Evolutionary conservation across 2,888 invertebrate species (phyloP), one percentile per base, ranked within the genome.

Genomic region (Volucella bombylans): DNA sequence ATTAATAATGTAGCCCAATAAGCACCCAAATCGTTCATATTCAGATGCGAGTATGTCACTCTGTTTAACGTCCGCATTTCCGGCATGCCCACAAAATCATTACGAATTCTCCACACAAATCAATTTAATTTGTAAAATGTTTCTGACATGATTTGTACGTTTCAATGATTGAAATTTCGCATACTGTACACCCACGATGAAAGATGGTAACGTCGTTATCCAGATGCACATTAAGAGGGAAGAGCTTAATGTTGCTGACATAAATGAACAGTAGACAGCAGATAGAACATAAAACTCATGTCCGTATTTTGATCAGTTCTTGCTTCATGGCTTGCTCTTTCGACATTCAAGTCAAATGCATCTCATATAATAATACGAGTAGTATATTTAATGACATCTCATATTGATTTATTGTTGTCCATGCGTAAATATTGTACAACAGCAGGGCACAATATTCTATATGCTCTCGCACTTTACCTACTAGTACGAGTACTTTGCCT

Each of bases 361-460:
- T 77, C 73, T 52, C 69, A 73, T 78, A 86, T 82, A 76, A 85
- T 85, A 85, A 85, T 23, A n/a, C n/a, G n/a, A 18, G 2, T 85
- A 81, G 69, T 73, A 78, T 59, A 82, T 78, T 86, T 82, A 82
- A 78, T 82, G 77, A 86, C 86, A 82, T 86, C 72, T 77, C 69
- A 72, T 73, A 76, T 86, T 86, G 86, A 86, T 86, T 86, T 82
- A 82, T 86, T 64, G 57, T 73, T 61, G 59, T 85, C 74, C 74
- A 79, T 79, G 65, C 55, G 67, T 67, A 45, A 59, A 62, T 38
- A n/a, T n/a, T n/a, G n/a, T n/a, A 41, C 23, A 41, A 47, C 23
- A 31, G 68, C 65, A 69, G 39, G 72, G 49, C 54, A 76, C 45
- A 45, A 61, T 62, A 43, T 57, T 47, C 43, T 49, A 39, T 31